Evolutionary conservation across 2,888 invertebrate species (phyloP).

Genomic region (Papilio elwesi): DNA sequence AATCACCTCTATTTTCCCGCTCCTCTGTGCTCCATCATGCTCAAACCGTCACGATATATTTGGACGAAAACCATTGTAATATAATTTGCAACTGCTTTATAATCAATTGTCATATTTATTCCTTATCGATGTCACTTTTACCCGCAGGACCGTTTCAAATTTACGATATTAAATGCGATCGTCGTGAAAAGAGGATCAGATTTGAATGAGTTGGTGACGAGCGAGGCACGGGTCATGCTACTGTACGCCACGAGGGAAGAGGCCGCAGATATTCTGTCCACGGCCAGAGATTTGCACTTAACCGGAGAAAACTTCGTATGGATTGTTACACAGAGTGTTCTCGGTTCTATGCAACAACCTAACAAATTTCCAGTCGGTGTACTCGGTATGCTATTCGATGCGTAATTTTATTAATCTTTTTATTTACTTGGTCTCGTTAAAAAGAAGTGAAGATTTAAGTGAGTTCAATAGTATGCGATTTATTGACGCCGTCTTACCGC

Average conservation of each 20-base stretch:
- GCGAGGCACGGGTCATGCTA: slow-evolving; percentile 96
- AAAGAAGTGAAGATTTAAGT: background rate
- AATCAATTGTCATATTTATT: background rate
- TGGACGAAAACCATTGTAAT: background rate
- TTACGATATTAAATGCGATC: slow-evolving; percentile 94
- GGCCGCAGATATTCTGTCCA: slow-evolving; percentile 91
- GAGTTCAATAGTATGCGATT: no score
- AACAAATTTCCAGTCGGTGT: slow-evolving; percentile 94
- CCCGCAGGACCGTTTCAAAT: slow-evolving; percentile 82
- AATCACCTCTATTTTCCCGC: background rate
- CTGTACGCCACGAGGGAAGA: slow-evolving; percentile 95
- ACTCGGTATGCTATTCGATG: slow-evolving; percentile 87
- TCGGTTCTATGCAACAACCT: slow-evolving; percentile 89
- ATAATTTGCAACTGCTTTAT: background rate
- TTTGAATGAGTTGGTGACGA: slow-evolving; percentile 92
- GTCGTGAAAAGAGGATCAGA: slow-evolving; percentile 91
- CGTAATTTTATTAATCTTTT: background rate
- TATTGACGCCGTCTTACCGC: no score
- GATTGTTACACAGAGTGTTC: slow-evolving; percentile 98
- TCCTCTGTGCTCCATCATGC: background rate
- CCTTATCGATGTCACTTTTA: background rate
- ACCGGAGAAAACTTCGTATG: slow-evolving; percentile 97
- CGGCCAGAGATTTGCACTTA: slow-evolving; percentile 90
- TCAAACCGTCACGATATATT: background rate
- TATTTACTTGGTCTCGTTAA: background rate